A percentile compares a stretch with the other conserved stretches of the same genome.
Evolutionary conservation across 2,113 vertebrate species (phyloP).

Genomic region (Atractosteus spatula): DNA sequence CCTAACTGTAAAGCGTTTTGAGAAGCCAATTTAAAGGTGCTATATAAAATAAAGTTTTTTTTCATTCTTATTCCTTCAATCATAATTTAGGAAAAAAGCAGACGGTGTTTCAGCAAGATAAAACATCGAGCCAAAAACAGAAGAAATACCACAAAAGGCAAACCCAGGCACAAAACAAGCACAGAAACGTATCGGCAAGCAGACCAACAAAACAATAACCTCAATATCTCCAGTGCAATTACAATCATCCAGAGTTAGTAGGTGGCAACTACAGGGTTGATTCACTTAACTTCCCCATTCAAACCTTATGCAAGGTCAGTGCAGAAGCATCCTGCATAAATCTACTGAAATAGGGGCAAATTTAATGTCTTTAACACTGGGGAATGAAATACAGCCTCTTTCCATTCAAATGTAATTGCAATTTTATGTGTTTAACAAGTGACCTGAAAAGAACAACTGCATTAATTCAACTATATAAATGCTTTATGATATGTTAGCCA

Average conservation of each 20-base stretch:
- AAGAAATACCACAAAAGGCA: constrained; percentile 12
- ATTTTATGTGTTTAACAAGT: constrained; percentile 72
- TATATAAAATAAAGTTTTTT: no score
- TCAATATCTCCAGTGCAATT: background rate
- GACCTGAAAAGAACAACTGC: constrained; percentile 73
- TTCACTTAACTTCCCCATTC: constrained; percentile 19
- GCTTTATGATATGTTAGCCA: constrained; percentile 47
- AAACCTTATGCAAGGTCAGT: constrained; percentile 45
- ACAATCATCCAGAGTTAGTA: constrained; percentile 1
- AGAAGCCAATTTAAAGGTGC: no score
- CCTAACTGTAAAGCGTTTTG: no score
- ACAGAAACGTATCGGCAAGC: no score
- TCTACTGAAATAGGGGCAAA: constrained; percentile 34
- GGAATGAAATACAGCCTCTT: constrained; percentile 36
- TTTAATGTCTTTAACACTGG: constrained; percentile 40
- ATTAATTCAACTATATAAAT: constrained; percentile 57
- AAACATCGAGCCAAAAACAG: constrained; percentile 1
- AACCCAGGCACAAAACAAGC: no score
- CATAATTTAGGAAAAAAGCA: background rate
- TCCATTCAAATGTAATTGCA: constrained; percentile 64
- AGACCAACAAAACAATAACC: constrained; percentile 5
- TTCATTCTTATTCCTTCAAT: background rate
- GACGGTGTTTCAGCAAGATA: background rate
- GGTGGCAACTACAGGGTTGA: constrained; percentile 11
- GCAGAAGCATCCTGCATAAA: constrained; percentile 39